Percentiles rank a stretch among this genome's conserved stretches.
These are phyloP conservation scores for Manis crassicaudata DNA, from an alignment of 2,797 vertebrate genomes.

Conservation along the genomic window DNA sequence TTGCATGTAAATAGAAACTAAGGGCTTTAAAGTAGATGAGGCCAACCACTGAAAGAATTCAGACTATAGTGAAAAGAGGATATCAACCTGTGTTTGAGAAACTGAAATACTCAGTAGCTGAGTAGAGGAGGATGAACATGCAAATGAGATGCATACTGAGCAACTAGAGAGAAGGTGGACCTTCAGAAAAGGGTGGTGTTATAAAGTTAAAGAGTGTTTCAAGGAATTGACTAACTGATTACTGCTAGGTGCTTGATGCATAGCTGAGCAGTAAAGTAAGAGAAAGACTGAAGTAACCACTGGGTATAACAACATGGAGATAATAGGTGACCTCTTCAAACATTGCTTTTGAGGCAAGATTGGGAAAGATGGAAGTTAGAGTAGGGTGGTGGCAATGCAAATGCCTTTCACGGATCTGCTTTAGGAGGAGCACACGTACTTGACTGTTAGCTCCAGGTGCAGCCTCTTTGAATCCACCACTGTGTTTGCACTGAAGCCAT, in stretches of 20 bases:
- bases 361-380: not conserved
- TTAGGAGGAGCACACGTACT: not conserved
- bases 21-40: not conserved
- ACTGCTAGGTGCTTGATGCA: not conserved
- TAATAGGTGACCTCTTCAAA: not conserved
- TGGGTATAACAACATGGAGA: not conserved
- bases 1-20: not conserved
- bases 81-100: not conserved
- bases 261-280: not conserved
- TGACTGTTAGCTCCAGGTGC: not conserved
- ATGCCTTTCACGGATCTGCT: not conserved
- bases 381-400: not conserved
- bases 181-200: not conserved
- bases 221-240: not conserved
- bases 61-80: not conserved
- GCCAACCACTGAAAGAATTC: not conserved
- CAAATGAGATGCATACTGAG: not conserved
- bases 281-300: not conserved
- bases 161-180: not conserved
- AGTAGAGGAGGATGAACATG: not conserved
- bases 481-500: rapidly evolving
- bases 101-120: not conserved
- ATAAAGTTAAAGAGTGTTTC: not conserved
- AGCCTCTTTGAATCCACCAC: not conserved
- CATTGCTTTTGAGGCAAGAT: not conserved